phyloP scores from a whole-genome alignment of 2,888 invertebrate species.

The Metallyticus violacea region DNA sequence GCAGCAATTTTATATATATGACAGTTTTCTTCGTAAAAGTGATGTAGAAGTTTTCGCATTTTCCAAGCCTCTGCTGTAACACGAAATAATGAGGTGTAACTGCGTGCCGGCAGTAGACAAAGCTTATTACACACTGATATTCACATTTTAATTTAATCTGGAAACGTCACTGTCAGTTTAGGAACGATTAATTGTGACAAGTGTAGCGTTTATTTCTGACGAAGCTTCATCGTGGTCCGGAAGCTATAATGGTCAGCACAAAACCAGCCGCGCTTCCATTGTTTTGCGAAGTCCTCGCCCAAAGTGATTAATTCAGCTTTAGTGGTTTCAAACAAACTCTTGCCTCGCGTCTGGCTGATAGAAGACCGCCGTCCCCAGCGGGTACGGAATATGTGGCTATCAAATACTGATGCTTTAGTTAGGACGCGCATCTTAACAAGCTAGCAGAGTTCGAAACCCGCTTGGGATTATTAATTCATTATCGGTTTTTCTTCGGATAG shows the following conservation, averaged over 20 bases:
- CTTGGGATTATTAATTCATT: too few relatives aligned
- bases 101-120: background rate
- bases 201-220: background rate
- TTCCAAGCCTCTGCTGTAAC: background rate
- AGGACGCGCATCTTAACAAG: too few relatives aligned
- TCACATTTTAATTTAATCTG: background rate
- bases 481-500: too few relatives aligned
- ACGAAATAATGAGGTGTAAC: background rate
- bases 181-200: background rate
- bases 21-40: background rate
- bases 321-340: background rate
- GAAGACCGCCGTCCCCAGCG: background rate
- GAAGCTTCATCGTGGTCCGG: too few relatives aligned
- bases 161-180: background rate
- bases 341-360: background rate
- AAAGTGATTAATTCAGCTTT: background rate
- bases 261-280: background rate
- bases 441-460: too few relatives aligned
- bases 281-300: too few relatives aligned
- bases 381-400: too few relatives aligned
- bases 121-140: background rate
- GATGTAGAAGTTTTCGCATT: background rate
- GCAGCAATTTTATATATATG: too few relatives aligned
- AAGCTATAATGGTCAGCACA: background rate
- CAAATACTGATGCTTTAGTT: too few relatives aligned